Base-by-base conservation (phyloP, 2,113 vertebrate species). In the Numida meleagris region DNA sequence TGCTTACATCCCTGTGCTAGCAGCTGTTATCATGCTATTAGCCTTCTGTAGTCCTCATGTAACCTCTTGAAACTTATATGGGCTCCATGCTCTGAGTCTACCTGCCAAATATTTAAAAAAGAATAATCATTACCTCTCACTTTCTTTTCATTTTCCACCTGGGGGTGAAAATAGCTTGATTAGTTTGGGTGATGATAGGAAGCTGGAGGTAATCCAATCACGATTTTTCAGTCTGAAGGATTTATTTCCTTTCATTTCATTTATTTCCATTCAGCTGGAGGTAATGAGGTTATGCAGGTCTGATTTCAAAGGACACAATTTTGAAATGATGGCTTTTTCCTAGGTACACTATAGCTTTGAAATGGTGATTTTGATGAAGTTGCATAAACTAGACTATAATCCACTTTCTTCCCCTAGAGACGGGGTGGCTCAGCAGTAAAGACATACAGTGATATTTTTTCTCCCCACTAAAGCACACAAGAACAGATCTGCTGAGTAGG, bases 401-500 rank as follows among this genome's bases (percentile, higher is more conserved):
- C 72, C 34, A 67, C 13, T 81, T 91, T 86, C 46, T 91, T 80
- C 33, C 12, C 40, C 25, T 27, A 50, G n/a, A 89, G 86, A 73
- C 68, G 53, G 11, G 38, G 89, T 88, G 88, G 62, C 83, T 96
- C 74, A 88, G 82, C 91, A 88, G 27, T 33, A 83, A 93, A 96
- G 85, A 78, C 31, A 76, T 5, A 15, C 65, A 86, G 48, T 51
- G 15, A 67, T 24, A 33, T 85, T 74, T 75, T 17, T 36, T 80
- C 50, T 94, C 55, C 36, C 63, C 63, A 25, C 48, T 94, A 61
- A 91, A 76, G 88, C 70, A 55, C 61, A 65, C 61, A 62, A 91
- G 96, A 96, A 94, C 89, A 94, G 82, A 96, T 94, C 88, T 97
- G 95, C 96, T 96, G 94, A 95, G 94, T 96, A 94, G 95, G 95